Base-by-base conservation (phyloP, 2,888 invertebrate species). In the Aelia acuminata region DNA sequence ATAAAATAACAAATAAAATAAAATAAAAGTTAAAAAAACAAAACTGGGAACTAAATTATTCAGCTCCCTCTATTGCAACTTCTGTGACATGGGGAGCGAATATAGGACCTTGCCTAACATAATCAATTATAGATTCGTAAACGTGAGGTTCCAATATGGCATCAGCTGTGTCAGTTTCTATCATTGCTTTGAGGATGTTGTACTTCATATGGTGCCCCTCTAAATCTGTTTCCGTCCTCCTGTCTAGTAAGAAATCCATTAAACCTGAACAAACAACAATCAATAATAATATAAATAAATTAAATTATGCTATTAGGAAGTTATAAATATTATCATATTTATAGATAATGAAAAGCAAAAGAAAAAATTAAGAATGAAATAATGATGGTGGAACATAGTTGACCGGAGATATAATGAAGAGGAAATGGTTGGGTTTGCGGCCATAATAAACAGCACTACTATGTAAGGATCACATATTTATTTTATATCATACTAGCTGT, bases 71-170 rank as follows among this genome's bases (percentile, higher is more conserved):
- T 91, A 96, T 94, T 8, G 96, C 96, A 85, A 98, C 95, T 92
- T 96, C 95, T 85, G 95, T 93, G 89, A 94, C 92, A n/a, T 93
- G 93, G 90, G 95, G 94, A n/a, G 70, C 93, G 92, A 94, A 96
- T 91, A 95, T 96, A 5, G 97, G 95, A 0, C 98, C 98, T 91
- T 97, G 95, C 80, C 94, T 94, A 18, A 96, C 94, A 92, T 95
- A 97, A 31, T 94, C 93, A 90, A 94, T 94, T 35, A 98, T 92
- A 91, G 94, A 95, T n/a, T 94, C 92, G 50, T 75, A 88, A 26
- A 43, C 31, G 18, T 26, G 31, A n/a, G 39, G 47, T n/a, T 63
- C 84, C 15, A 84, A 63, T 3, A 53, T n/a, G 48, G 39, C 49
- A 22, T 84, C 84, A 13, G 39, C 57, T 0, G 63, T 53, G 13